Evolutionary conservation across 1,140 invertebrate species (phyloP).

Genomic region (Eueides isabella): DNA sequence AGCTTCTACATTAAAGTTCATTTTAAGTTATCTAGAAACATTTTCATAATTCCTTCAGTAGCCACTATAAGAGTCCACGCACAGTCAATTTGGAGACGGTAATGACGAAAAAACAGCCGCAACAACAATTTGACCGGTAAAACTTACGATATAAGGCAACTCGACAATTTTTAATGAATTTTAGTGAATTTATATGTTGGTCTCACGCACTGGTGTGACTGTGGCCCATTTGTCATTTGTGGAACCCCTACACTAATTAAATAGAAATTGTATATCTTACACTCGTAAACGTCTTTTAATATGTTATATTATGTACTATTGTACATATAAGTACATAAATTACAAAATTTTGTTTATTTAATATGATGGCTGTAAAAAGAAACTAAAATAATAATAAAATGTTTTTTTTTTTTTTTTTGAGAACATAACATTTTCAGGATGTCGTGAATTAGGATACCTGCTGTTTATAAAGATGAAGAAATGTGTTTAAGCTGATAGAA

Average conservation of each 20-base stretch:
- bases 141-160: constrained; percentile 27
- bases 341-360: too few relatives aligned
- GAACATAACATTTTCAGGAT: too few relatives aligned
- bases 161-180: constrained; percentile 39
- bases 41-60: constrained; percentile 28
- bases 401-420: too few relatives aligned
- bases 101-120: constrained; percentile 16
- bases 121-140: not conserved
- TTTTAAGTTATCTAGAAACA: constrained; percentile 31
- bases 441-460: too few relatives aligned
- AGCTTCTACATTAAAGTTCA: not conserved
- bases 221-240: constrained; percentile 53
- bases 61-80: constrained; percentile 21
- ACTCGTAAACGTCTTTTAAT: not conserved
- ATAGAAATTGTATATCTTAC: constrained; percentile 24
- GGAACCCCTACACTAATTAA: constrained; percentile 31
- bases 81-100: constrained; percentile 31
- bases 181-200: constrained; percentile 52
- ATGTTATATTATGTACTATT: not conserved
- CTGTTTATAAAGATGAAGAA: too few relatives aligned
- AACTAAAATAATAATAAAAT: too few relatives aligned
- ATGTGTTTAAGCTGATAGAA: too few relatives aligned
- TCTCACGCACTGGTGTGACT: constrained; percentile 62
- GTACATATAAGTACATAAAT: not conserved
- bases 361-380: too few relatives aligned